phyloP scores from a whole-genome alignment of 30 jellyfish, hydroid and myxozoan species.

The Sanderia malayensis region DNA sequence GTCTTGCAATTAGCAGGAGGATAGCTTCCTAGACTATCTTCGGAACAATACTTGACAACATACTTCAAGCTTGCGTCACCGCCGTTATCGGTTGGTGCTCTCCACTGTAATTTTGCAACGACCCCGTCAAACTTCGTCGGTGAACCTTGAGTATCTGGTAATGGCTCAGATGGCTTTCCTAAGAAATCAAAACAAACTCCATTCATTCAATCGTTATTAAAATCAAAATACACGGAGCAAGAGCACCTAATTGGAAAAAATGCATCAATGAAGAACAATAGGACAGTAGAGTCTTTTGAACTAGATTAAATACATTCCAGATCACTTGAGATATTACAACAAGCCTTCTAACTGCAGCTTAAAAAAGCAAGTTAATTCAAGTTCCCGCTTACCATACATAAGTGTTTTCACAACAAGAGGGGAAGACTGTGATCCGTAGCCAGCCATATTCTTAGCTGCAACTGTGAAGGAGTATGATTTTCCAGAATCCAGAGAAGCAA shows the following conservation, averaged over 20 bases:
- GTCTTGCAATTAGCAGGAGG: constrained; percentile 6
- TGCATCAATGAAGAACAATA: too few species aligned
- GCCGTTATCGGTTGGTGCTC: constrained; percentile 31
- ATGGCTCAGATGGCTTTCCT: background rate
- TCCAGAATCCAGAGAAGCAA: constrained; percentile 45
- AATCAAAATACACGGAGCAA: too few species aligned
- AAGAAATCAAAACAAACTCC: too few species aligned
- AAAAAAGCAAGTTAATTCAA: too few species aligned
- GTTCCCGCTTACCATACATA: constrained; percentile 49
- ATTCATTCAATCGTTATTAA: too few species aligned
- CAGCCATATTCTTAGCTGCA: constrained; percentile 74
- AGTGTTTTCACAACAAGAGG: constrained; percentile 14
- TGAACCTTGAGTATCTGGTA: background rate
- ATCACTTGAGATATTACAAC: too few species aligned
- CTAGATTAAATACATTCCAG: too few species aligned
- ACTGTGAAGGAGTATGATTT: constrained; percentile 61
- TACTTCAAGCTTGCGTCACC: constrained; percentile 28
- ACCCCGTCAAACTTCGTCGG: constrained; percentile 1
- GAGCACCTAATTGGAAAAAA: too few species aligned
- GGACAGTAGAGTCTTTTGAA: too few species aligned
- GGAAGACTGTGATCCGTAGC: constrained; percentile 40
- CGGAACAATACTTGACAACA: constrained; percentile 17
- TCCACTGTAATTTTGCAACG: constrained; percentile 19
- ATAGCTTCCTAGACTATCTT: background rate
- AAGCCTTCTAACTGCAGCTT: too few species aligned